A percentile compares a stretch with the other conserved stretches of the same genome.
phyloP scores from a whole-genome alignment of 2,797 vertebrate genomes.

The Gymnodraco acuticeps region DNA sequence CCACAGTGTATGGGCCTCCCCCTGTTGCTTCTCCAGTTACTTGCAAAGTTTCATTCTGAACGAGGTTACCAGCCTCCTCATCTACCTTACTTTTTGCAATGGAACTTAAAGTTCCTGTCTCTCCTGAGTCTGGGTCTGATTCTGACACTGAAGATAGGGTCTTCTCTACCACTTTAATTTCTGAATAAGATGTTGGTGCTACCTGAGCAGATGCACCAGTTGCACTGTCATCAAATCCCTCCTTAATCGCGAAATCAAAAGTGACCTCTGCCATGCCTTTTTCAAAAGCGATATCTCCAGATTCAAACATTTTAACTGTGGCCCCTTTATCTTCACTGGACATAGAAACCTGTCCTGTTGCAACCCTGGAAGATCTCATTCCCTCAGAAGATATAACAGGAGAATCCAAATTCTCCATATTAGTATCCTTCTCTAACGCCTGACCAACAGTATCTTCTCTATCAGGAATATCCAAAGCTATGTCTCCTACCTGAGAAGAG shows the following conservation, averaged over 20 bases:
- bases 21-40: not conserved
- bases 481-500: conserved; percentile 2
- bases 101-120: not conserved
- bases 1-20: not conserved
- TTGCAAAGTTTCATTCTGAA: not conserved
- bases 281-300: conserved; percentile 29
- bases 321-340: not conserved
- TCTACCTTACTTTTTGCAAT: not conserved
- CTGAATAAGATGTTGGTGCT: not conserved
- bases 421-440: not conserved
- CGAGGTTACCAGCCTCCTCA: conserved; percentile 7
- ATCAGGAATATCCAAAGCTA: not conserved
- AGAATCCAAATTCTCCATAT: conserved; percentile 6
- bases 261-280: conserved; percentile 5
- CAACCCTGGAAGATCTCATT: not conserved
- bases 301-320: not conserved
- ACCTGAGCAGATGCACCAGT: conserved; percentile 12
- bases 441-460: not conserved
- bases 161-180: not conserved
- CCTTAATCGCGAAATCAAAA: not conserved
- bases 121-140: conserved; percentile 9
- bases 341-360: conserved; percentile 30
- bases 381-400: conserved; percentile 16
- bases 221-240: not conserved
- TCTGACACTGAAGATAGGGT: conserved; percentile 13